Percentiles rank a stretch among this genome's conserved stretches.
These are phyloP conservation scores for Lysiphlebus fabarum DNA, from an alignment of 1,140 invertebrate genomes.

Conservation along the genomic window DNA sequence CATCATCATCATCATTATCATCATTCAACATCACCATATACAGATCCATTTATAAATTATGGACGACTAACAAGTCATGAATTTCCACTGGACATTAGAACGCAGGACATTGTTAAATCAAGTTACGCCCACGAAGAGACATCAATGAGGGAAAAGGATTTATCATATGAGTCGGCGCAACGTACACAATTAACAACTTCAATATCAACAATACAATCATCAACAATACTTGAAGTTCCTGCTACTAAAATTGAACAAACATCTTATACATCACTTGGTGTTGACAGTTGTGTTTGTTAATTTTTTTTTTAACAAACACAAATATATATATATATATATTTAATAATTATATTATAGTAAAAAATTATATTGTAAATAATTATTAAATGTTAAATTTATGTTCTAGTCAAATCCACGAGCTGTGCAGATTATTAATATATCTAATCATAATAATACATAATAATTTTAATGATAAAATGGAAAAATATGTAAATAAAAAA, in stretches of 20 bases:
- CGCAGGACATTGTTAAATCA: conserved; percentile 34
- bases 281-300: conserved; percentile 50
- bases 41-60: conserved; percentile 48
- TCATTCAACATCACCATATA: conserved; percentile 34
- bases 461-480: too few relatives aligned
- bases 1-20: conserved; percentile 39
- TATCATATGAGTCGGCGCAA: conserved; percentile 33
- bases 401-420: too few relatives aligned
- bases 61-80: conserved; percentile 44
- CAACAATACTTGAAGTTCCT: conserved; percentile 36
- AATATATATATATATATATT: too few relatives aligned
- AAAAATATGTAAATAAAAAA: too few relatives aligned
- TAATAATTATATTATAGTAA: too few relatives aligned
- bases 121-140: conserved; percentile 30
- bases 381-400: too few relatives aligned
- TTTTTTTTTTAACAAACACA: not conserved
- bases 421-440: too few relatives aligned
- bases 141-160: conserved; percentile 32
- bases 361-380: too few relatives aligned
- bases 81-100: conserved; percentile 35
- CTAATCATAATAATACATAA: too few relatives aligned
- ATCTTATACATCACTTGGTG: conserved; percentile 44
- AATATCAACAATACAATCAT: conserved; percentile 29
- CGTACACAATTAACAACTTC: conserved; percentile 35
- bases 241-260: conserved; percentile 47